Percentiles rank a stretch among this genome's conserved stretches.
These are phyloP conservation scores for Eupeodes latifasciatus DNA, from an alignment of 2,888 invertebrate genomes.

Conservation along the genomic window DNA sequence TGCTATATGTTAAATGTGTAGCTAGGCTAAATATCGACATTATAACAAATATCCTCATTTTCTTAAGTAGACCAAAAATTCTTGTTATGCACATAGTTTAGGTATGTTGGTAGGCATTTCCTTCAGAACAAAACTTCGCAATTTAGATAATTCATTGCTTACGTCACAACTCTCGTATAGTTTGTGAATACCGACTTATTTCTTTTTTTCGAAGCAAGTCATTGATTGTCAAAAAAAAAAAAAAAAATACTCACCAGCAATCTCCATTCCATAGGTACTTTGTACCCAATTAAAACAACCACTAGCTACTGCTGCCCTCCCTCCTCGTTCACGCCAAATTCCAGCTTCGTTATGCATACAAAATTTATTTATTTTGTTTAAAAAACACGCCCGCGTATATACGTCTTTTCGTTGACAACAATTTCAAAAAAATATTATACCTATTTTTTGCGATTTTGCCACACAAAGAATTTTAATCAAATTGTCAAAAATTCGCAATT, in stretches of 20 bases:
- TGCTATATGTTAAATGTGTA: no score
- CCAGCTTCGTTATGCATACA: conserved; percentile 74
- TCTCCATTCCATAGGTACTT: conserved; percentile 74
- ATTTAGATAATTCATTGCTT: conserved; percentile 3
- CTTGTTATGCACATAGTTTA: not conserved
- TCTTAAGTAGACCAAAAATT: not conserved
- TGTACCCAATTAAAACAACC: conserved; percentile 73
- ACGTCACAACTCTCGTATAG: not conserved
- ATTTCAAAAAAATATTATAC: not conserved
- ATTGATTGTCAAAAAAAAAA: conserved; percentile 6
- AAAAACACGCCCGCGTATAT: conserved; percentile 20
- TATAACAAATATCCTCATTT: not conserved
- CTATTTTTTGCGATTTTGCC: conserved; percentile 15
- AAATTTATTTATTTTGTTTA: conserved; percentile 31
- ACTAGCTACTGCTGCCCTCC: conserved; percentile 58
- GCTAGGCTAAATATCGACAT: no score
- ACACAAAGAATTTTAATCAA: conserved; percentile 23
- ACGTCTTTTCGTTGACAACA: conserved; percentile 12
- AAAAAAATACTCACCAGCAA: conserved; percentile 55
- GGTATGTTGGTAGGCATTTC: no score
- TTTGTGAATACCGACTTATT: not conserved
- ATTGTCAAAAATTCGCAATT: conserved; percentile 37
- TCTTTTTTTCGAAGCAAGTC: not conserved
- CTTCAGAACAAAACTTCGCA: not conserved
- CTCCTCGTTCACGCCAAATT: conserved; percentile 71